Base-by-base conservation (phyloP, 2,888 invertebrate genomes). In the Lasioglossum oenotherae region DNA sequence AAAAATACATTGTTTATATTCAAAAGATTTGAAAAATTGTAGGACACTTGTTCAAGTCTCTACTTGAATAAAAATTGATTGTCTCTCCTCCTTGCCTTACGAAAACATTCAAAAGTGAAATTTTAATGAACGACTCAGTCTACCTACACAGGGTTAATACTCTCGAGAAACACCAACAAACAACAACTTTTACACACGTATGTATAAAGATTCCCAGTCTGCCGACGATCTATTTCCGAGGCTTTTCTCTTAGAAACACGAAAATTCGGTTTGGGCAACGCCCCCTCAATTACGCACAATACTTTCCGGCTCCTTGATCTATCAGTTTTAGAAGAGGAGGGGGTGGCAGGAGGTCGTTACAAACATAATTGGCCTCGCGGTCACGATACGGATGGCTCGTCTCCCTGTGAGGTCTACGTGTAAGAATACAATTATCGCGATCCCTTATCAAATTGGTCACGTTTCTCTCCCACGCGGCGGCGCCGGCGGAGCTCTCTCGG, bases 341-440 rank as follows among this genome's bases (percentile, higher is more conserved):
- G 53, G 16, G 35, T 16, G 41, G 53, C 1, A 69, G 10, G 35
- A n/a, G 41, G 19, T 44, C n/a, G 80, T 85, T 84, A 57, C 64
- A 64, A 80, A 85, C 74, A 88, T 88, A 88, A 88, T 88, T 80
- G 72, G 78, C 73, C 72, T n/a, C 35, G 38, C 53, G 74, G 84
- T 88, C 88, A 88, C 88, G 88, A 85, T 73, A 82, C 77, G 10
- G 81, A 78, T 82, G 80, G 67, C 44, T 76, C 77, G 64, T 67
- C 72, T 74, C 83, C 60, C 38, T 80, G 80, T 76, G 86, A 78
- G 80, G 81, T 79, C 81, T 69, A 78, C 82, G 84, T 82, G 71
- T 78, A 84, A 85, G 84, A 80, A 88, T 89, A 89, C 82, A 83
- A 88, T 88, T 88, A 84, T 85, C 82, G 69, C 75, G 74, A 85